Evolutionary conservation across 2,797 vertebrate species (phyloP), one percentile per base, ranked within the genome.

Genomic region (Falco novaeseelandiae): DNA sequence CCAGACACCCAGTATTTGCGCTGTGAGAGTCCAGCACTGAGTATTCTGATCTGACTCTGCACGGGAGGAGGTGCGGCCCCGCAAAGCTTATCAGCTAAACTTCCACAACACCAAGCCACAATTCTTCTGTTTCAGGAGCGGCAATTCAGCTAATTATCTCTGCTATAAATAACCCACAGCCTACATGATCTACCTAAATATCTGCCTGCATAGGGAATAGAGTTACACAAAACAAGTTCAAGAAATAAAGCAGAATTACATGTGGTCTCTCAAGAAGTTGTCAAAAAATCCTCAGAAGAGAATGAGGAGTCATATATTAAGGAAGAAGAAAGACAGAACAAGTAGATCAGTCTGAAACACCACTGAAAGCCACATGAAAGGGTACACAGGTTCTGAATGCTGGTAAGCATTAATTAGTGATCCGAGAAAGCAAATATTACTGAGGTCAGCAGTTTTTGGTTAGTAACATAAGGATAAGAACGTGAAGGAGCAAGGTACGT

Each of bases 81-180:
- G 2, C 38, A 65, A 65, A 57, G 36, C 86, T 90, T 67, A 90
- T 65, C 92, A 92, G 73, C 81, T 93, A 27, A 80, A 74, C 29
- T 48, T 90, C 34, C 70, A 61, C 0, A 0, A 86, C 63, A 89
- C n/a, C 0, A 2, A 94, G 59, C 42, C 0, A 0, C 62, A 77
- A 85, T 85, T 89, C 91, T 92, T 84, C 78, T 80, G 93, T 80
- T 95, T 91, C 87, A 85, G 78, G 48, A 89, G 89, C 84, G 66
- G 42, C 63, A 91, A 89, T 55, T 91, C 74, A 85, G 78, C 51
- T 89, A 87, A 89, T 94, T 82, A 89, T 20, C 67, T 73, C 66
- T 66, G 63, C 81, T 74, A 82, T 58, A 92, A 95, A 93, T 89
- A 95, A 90, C 61, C 42, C 73, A 44, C 14, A 17, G 93, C 29